phyloP scores from a whole-genome alignment of 2,113 vertebrate genomes.

The Poecile atricapillus region DNA sequence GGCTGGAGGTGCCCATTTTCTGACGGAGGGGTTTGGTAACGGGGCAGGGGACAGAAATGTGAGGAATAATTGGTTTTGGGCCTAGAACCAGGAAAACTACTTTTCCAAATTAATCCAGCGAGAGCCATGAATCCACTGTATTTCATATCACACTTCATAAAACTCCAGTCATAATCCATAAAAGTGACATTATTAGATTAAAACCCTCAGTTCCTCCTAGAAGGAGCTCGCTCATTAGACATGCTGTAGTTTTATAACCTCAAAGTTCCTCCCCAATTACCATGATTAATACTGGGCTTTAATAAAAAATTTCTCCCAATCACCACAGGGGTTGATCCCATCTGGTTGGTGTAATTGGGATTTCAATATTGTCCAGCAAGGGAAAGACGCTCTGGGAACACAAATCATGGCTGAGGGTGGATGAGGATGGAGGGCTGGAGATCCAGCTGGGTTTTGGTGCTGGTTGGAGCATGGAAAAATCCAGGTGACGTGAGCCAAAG shows the following conservation, averaged over 20 bases:
- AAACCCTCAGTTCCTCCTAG: conserved; percentile 58
- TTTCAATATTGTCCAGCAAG: conserved; percentile 8
- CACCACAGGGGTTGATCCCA: conserved; percentile 55
- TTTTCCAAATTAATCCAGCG: conserved; percentile 68
- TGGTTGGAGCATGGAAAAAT: background rate
- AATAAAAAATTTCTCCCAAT: conserved; percentile 42
- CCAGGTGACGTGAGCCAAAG: background rate
- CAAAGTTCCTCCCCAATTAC: conserved; percentile 61
- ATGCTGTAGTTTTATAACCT: conserved; percentile 65
- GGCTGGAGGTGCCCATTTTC: conserved; percentile 29
- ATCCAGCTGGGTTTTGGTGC: fast-evolving
- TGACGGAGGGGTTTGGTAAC: conserved; percentile 37
- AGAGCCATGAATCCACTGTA: conserved; percentile 71
- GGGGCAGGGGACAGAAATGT: conserved; percentile 47
- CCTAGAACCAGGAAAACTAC: conserved; percentile 71
- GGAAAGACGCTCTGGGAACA: background rate
- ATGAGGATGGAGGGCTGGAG: background rate
- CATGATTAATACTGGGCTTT: conserved; percentile 63
- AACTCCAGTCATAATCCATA: conserved; percentile 65
- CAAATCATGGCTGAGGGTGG: background rate
- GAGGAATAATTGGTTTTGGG: conserved; percentile 68
- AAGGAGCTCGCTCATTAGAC: conserved; percentile 63
- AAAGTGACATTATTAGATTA: conserved; percentile 76
- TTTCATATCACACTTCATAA: conserved; percentile 71
- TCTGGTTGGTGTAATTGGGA: conserved; percentile 63